These are phyloP conservation scores for Rhabditophanes sp. DNA, from an alignment of 2,888 invertebrate species.

Conservation along the genomic window DNA sequence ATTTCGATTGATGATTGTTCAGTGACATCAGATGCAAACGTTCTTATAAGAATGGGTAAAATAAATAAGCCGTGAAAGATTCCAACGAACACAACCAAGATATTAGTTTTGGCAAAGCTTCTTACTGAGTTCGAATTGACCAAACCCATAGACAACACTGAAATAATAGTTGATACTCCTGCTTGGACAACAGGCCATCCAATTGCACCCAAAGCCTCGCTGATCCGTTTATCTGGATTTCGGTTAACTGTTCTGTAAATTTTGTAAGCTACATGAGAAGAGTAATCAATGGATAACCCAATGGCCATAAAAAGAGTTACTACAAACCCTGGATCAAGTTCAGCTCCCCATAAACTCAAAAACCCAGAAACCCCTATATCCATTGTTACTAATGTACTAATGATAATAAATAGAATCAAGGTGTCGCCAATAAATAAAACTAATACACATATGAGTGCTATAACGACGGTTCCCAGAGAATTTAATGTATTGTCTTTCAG, in stretches of 20 bases:
- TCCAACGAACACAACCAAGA: conserved; percentile 38
- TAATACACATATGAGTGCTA: conserved; percentile 20
- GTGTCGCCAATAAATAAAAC: conserved; percentile 1
- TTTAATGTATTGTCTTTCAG: conserved; percentile 34
- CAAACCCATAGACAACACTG: conserved; percentile 31
- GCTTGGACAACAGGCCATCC: conserved; percentile 44
- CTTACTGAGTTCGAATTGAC: conserved; percentile 41
- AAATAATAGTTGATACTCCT: conserved; percentile 30
- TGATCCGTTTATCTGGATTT: conserved; percentile 23
- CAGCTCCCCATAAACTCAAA: conserved; percentile 41
- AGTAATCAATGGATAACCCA: conserved; percentile 43
- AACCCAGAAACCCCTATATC: conserved; percentile 36
- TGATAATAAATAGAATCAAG: conserved; percentile 3
- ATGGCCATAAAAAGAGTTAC: conserved; percentile 26
- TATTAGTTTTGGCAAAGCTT: conserved; percentile 38
- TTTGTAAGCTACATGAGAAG: conserved; percentile 42
- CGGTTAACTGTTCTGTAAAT: conserved; percentile 23
- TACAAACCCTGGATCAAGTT: conserved; percentile 23
- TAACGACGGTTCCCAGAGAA: conserved; percentile 40
- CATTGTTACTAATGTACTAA: conserved; percentile 25
- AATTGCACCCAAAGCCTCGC: conserved; percentile 39
- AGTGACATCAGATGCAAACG: conserved; percentile 12
- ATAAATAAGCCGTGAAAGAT: conserved; percentile 40
- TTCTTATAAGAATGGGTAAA: conserved; percentile 35
- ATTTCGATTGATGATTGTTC: conserved; percentile 2